A percentile compares a stretch with the other conserved stretches of the same genome.
These are phyloP conservation scores for Chlamydotis undulata DNA, from an alignment of 2,113 vertebrate species.

Conservation along the genomic window DNA sequence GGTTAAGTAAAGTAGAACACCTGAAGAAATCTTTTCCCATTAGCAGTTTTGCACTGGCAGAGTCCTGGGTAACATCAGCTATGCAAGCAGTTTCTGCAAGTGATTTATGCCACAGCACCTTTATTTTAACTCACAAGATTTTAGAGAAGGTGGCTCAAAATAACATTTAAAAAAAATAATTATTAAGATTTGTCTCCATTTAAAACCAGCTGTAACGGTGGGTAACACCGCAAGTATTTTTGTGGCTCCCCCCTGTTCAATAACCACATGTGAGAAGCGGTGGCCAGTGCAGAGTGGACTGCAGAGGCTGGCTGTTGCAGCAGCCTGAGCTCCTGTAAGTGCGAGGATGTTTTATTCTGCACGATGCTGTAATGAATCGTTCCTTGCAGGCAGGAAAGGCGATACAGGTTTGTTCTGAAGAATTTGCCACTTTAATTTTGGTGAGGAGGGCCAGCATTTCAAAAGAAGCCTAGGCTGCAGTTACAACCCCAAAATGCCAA, in stretches of 20 bases:
- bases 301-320: accelerated
- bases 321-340: accelerated
- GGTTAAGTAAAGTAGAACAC: not conserved
- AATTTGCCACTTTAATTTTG: not conserved
- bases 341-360: accelerated
- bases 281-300: not conserved
- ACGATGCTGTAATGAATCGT: accelerated
- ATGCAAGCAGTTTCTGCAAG: not conserved
- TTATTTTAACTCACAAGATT: not conserved
- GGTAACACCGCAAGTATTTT: not conserved
- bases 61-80: not conserved
- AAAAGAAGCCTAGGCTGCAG: not conserved
- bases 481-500: not conserved
- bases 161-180: not conserved
- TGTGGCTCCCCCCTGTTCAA: accelerated
- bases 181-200: not conserved
- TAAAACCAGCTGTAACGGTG: not conserved
- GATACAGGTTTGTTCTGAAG: not conserved
- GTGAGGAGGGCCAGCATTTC: not conserved
- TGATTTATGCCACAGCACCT: not conserved
- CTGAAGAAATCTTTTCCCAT: not conserved
- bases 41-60: not conserved
- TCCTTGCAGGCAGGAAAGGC: not conserved
- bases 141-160: not conserved
- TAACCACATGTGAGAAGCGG: accelerated